Evolutionary conservation across 2,113 vertebrate species (phyloP).

Genomic region (Lota lota): DNA sequence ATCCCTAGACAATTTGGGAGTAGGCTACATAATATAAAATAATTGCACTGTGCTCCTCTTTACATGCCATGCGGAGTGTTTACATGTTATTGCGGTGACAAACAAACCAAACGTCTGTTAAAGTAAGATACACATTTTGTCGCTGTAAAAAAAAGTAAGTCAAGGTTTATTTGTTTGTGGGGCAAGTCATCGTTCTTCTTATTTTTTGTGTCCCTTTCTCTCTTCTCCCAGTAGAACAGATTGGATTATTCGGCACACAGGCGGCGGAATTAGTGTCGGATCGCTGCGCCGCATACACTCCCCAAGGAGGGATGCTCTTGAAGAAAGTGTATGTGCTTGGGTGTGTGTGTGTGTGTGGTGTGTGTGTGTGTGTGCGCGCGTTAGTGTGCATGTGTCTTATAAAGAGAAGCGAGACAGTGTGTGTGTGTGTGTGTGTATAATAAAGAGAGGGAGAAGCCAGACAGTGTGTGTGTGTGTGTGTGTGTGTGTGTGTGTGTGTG

Average conservation of each 20-base stretch:
- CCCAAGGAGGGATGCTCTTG: slow-evolving; percentile 55
- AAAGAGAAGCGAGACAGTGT: too few species aligned
- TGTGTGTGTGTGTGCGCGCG: background rate
- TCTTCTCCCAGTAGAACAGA: slow-evolving; percentile 48
- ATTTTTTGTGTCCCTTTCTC: slow-evolving; percentile 15
- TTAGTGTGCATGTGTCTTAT: background rate
- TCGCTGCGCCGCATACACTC: slow-evolving; percentile 53
- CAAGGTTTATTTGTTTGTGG: slow-evolving; percentile 43
- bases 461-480: too few species aligned
- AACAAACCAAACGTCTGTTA: slow-evolving; percentile 1
- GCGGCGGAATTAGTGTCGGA: slow-evolving; percentile 60
- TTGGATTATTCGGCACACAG: slow-evolving; percentile 57
- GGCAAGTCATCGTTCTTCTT: slow-evolving; percentile 4
- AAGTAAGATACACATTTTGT: background rate
- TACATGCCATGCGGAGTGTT: slow-evolving; percentile 1
- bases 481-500: too few species aligned
- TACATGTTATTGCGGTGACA: background rate
- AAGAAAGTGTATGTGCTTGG: slow-evolving; percentile 32
- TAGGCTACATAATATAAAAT: background rate
- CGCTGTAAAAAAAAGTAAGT: background rate
- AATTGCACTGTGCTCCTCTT: slow-evolving; percentile 3
- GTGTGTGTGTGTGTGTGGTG: slow-evolving; percentile 2
- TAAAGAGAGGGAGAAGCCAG: background rate
- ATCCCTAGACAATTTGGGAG: slow-evolving; percentile 4
- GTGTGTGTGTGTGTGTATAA: background rate